Conservation (phyloP, 2,888 invertebrate species). For the Cylindroiulus punctatus region DNA sequence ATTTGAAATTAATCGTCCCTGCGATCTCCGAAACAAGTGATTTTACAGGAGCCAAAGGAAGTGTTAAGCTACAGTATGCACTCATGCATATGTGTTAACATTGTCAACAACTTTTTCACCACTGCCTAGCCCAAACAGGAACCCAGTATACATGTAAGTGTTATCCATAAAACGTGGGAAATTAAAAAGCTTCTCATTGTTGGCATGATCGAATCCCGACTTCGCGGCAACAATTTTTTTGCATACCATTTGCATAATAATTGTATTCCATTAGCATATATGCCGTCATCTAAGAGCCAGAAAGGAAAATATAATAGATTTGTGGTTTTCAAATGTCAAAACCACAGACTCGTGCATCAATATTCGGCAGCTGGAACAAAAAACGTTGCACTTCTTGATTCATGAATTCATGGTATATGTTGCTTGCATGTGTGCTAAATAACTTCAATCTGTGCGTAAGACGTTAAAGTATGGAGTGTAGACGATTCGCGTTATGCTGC, state of each 20-base stretch:
- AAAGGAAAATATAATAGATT: slow-evolving; percentile 42
- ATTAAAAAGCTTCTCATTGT: neutral
- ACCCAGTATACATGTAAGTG: too few species aligned
- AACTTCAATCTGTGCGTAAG: slow-evolving; percentile 51
- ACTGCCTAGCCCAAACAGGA: too few species aligned
- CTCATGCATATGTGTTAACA: too few species aligned
- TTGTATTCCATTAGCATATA: slow-evolving; percentile 30
- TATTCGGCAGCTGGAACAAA: slow-evolving; percentile 39
- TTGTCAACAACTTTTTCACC: too few species aligned
- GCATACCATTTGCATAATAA: slow-evolving; percentile 13
- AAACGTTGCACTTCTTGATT: slow-evolving; percentile 45
- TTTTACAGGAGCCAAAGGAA: too few species aligned
- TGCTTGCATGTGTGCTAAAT: slow-evolving; percentile 50
- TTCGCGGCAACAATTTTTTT: neutral
- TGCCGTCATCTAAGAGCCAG: neutral
- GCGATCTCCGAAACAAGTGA: too few species aligned
- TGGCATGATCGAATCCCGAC: neutral
- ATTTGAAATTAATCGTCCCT: too few species aligned
- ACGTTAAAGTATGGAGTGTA: slow-evolving; percentile 51
- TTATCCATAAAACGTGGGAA: neutral
- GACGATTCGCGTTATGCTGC: slow-evolving; percentile 41
- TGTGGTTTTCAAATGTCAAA: slow-evolving; percentile 52
- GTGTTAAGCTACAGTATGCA: too few species aligned
- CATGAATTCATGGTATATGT: slow-evolving; percentile 46
- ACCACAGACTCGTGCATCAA: slow-evolving; percentile 49